phyloP scores from a whole-genome alignment of 2,797 vertebrate species.

The Coreius guichenoti region DNA sequence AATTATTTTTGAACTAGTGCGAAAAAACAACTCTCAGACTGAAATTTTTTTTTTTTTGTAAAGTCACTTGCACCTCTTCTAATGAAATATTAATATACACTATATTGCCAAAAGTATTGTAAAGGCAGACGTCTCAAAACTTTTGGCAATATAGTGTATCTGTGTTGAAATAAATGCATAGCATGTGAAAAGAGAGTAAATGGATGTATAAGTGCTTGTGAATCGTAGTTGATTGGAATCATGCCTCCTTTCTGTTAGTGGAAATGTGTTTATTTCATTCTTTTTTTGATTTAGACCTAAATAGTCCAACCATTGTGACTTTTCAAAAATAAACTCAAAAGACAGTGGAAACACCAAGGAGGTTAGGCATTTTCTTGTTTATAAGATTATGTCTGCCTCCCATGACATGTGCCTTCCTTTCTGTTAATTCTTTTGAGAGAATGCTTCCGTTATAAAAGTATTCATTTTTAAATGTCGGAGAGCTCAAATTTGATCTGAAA shows the following conservation, averaged over 20 bases:
- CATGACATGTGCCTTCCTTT: neutral
- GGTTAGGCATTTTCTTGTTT: neutral
- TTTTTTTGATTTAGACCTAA: neutral
- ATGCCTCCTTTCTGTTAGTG: slow-evolving; percentile 4
- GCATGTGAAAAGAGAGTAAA: neutral
- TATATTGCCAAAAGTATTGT: too few relatives aligned
- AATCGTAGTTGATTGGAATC: neutral
- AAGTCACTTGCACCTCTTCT: neutral
- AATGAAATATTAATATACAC: neutral
- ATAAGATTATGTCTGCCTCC: neutral
- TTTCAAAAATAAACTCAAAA: slow-evolving; percentile 27
- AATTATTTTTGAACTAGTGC: neutral
- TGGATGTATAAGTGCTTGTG: neutral
- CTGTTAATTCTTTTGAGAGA: neutral
- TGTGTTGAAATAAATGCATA: neutral
- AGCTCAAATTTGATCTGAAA: neutral
- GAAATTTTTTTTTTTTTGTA: neutral
- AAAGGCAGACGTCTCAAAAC: too few relatives aligned
- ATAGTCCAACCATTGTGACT: slow-evolving; percentile 26
- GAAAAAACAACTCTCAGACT: neutral
- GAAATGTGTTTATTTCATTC: slow-evolving; percentile 13
- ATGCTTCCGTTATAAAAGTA: neutral
- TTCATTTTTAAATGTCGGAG: neutral
- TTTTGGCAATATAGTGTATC: too few relatives aligned
- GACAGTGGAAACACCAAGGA: neutral